Base-by-base conservation (phyloP, 2,113 vertebrate species). In the Craseonycteris thonglongyai region DNA sequence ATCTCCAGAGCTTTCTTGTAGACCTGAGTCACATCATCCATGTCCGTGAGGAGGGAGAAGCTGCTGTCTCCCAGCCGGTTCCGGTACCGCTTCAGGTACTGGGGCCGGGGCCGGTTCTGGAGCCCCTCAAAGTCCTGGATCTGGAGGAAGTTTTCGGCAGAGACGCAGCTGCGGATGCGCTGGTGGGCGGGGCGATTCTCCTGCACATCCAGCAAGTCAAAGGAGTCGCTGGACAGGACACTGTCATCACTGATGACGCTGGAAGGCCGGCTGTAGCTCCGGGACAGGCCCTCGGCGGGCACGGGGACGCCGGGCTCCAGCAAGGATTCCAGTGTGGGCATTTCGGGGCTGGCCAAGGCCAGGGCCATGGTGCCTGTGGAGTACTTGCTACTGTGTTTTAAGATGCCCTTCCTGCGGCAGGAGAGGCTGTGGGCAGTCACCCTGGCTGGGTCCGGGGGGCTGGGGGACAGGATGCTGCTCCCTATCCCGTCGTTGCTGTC, bases 1-100 rank as follows among this genome's bases (percentile, higher is more conserved):
- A 99, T 99, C 98, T 99, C 99, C 97, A 99, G 98, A 96, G 99
- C 99, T 98, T 99, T 99, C 98, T 99, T 99, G 97, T 99, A 99
- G 97, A 99, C 99, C 99, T 99, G 99, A 99, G 99, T 99, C 98
- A 99, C 98, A 47, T 99, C 99, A 95, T 99, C 99, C 99, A 99
- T 98, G 98, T 99, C 99, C 65, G 99, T 98, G 91, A 99, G 98
- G 97, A 99, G 98, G 92, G 99, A 99, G 98, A 99, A 99, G 98
- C 99, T 99, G 97, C 99, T 99, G 98, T 99, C 99, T 76, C 98
- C 98, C 72, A 98, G 98, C 85, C 98, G 99, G 94, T 99, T 98
- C 83, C 98, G 98, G 94, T 98, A 98, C 86, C 99, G 98, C 95
- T 99, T 99, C 96, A 98, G 98, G 95, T 99, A 98, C 93, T 99